Evolutionary conservation across 1,140 invertebrate genomes (phyloP).

Genomic region (Drosophila melanogaster): DNA sequence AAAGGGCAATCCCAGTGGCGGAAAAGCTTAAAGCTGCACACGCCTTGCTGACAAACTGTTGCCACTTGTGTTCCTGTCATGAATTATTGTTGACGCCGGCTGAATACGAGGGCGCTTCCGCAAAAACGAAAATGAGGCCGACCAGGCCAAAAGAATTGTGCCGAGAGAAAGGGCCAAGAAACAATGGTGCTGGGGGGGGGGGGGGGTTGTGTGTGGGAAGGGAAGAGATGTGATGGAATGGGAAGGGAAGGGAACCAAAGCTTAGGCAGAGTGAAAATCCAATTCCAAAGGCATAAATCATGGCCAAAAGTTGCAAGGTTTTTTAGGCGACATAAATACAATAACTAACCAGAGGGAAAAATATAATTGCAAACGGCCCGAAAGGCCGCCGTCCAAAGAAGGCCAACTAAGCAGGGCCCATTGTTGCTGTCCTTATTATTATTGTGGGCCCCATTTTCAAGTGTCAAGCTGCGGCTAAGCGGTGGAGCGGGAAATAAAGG

Average conservation of each 20-base stretch:
- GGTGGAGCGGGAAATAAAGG: conserved; percentile 13
- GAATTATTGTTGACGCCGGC: conserved; percentile 77
- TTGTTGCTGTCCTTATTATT: conserved; percentile 37
- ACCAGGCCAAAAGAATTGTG: conserved; percentile 20
- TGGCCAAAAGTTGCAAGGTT: conserved; percentile 75
- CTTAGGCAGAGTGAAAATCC: conserved; percentile 65
- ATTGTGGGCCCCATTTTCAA: conserved; percentile 59
- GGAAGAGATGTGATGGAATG: too few species aligned
- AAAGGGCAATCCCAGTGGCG: conserved; percentile 32
- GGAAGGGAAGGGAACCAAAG: conserved; percentile 12
- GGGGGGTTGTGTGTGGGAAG: too few species aligned
- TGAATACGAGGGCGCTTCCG: conserved; percentile 6
- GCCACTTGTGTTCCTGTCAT: conserved; percentile 76
- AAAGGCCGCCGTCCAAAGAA: conserved; percentile 50
- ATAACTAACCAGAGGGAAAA: conserved; percentile 81
- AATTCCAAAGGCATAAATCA: conserved; percentile 80
- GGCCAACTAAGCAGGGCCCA: conserved; percentile 43
- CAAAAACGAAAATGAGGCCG: conserved; percentile 52
- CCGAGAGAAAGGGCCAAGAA: conserved; percentile 18
- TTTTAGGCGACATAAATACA: conserved; percentile 80
- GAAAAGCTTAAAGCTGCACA: conserved; percentile 59
- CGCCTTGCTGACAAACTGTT: conserved; percentile 76
- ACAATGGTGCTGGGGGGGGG: too few species aligned
- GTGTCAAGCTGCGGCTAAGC: conserved; percentile 70
- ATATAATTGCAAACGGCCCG: conserved; percentile 78